Evolutionary conservation across 2,797 vertebrate genomes (phyloP).

Genomic region (Trematomus bernacchii): DNA sequence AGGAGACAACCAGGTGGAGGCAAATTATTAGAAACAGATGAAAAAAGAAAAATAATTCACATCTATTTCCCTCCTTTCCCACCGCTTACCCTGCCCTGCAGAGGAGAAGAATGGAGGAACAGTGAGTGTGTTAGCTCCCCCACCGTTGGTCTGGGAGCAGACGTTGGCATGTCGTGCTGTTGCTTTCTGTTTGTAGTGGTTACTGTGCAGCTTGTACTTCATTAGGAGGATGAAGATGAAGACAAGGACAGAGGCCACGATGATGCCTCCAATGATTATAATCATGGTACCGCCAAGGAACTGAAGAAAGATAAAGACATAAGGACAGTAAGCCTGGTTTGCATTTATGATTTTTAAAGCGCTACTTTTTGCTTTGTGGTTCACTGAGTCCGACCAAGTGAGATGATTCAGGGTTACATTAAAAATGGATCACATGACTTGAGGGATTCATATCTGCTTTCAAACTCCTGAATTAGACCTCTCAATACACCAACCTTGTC

Average conservation of each 20-base stretch:
- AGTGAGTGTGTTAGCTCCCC: conserved; percentile 63
- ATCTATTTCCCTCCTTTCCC: not conserved
- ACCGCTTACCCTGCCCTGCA: conserved; percentile 54
- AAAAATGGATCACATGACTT: too few species aligned
- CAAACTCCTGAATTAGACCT: too few species aligned
- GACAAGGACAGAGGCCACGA: conserved; percentile 92
- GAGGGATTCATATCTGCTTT: too few species aligned
- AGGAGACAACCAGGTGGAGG: conserved; percentile 5
- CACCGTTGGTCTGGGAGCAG: conserved; percentile 92
- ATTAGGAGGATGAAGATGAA: conserved; percentile 95
- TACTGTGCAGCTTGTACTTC: conserved; percentile 92
- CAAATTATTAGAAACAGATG: fast-evolving
- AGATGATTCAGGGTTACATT: too few species aligned
- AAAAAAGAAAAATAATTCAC: too few species aligned
- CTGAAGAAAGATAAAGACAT: conserved; percentile 48
- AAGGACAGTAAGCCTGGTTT: not conserved
- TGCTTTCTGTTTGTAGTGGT: conserved; percentile 87
- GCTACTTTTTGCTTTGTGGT: too few species aligned
- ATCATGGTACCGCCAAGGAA: conserved; percentile 94
- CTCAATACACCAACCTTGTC: too few species aligned
- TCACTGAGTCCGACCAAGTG: not conserved
- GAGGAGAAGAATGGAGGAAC: conserved; percentile 76
- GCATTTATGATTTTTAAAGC: not conserved
- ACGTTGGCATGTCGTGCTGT: conserved; percentile 83
- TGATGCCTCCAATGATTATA: conserved; percentile 93